These are phyloP conservation scores for Zophobas morio DNA, from an alignment of 1,140 invertebrate species.

Conservation along the genomic window DNA sequence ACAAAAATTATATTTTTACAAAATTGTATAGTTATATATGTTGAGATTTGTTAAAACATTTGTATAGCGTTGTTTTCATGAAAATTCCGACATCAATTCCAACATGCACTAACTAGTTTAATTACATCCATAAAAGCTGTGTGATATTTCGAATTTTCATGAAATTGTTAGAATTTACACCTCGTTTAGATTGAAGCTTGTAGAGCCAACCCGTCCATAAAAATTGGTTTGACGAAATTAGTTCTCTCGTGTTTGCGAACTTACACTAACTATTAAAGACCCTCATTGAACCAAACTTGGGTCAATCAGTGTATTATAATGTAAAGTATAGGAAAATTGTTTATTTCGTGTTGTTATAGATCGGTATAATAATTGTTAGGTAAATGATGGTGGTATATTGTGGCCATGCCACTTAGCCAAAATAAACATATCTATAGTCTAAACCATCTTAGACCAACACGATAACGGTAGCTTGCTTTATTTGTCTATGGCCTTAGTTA, in stretches of 20 bases:
- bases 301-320: slow-evolving; percentile 45
- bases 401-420: slow-evolving; percentile 38
- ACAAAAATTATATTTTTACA: slow-evolving; percentile 55
- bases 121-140: slow-evolving; percentile 1
- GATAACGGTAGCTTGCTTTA: slow-evolving; percentile 44
- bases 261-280: slow-evolving; percentile 36
- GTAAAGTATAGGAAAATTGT: slow-evolving; percentile 43
- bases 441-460: slow-evolving; percentile 41
- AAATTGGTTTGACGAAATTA: slow-evolving; percentile 32
- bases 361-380: slow-evolving; percentile 41
- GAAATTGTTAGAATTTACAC: slow-evolving; percentile 38
- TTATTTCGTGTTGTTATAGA: slow-evolving; percentile 46
- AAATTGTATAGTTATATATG: slow-evolving; percentile 48
- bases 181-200: slow-evolving; percentile 36
- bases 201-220: slow-evolving; percentile 46
- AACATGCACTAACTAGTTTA: slow-evolving; percentile 5
- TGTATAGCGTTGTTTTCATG: slow-evolving; percentile 45
- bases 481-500: slow-evolving; percentile 34
- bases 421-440: slow-evolving; percentile 40
- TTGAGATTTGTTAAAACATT: slow-evolving; percentile 42
- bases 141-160: slow-evolving; percentile 29
- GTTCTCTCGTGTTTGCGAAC: slow-evolving; percentile 47
- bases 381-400: slow-evolving; percentile 24
- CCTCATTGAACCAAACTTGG: slow-evolving; percentile 35
- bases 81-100: slow-evolving; percentile 30